A percentile compares a stretch with the other conserved stretches of the same genome.
phyloP scores from a whole-genome alignment of 2,113 vertebrate species.

The Meleagris gallopavo region DNA sequence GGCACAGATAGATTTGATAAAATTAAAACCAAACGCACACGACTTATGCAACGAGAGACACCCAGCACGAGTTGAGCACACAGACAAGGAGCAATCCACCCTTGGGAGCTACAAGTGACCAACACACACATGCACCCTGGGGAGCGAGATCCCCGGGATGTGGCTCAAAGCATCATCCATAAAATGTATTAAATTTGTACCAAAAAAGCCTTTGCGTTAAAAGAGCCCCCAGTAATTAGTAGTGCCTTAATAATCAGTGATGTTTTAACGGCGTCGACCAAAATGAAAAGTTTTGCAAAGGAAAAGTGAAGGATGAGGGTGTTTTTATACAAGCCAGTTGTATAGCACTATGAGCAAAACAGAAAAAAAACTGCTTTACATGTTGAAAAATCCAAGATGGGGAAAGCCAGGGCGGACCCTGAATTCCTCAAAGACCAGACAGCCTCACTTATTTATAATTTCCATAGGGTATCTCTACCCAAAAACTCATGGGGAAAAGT shows the following conservation, averaged over 20 bases:
- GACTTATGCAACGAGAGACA: neutral
- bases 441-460: neutral
- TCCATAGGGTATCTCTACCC: neutral
- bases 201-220: neutral
- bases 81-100: fast-evolving
- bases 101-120: neutral
- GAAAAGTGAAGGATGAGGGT: neutral
- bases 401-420: neutral
- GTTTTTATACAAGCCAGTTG: neutral
- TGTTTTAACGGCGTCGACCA: neutral
- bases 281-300: neutral
- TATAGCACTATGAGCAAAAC: neutral
- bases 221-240: neutral
- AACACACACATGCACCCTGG: fast-evolving
- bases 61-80: neutral
- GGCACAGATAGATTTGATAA: neutral
- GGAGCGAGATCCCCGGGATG: neutral
- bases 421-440: neutral
- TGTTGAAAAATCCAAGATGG: neutral
- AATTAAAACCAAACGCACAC: constrained; percentile 1
- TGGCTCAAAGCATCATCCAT: neutral
- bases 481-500: neutral
- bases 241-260: neutral
- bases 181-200: neutral
- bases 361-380: neutral